Evolutionary conservation across 2,797 vertebrate species (phyloP).

Genomic region (Spheniscus humboldti): DNA sequence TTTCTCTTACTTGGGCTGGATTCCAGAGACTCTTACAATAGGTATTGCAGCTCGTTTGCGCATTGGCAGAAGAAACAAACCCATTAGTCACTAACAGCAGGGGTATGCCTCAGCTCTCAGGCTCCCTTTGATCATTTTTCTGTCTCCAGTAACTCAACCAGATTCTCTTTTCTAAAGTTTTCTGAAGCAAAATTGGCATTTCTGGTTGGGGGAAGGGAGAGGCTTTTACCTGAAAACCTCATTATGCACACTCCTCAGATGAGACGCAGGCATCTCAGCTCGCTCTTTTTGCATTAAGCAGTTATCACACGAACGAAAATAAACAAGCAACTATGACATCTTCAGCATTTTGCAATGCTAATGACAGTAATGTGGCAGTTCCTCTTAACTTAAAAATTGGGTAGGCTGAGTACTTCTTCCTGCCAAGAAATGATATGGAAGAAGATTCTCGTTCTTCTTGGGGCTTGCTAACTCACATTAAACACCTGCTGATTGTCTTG

Average conservation of each 20-base stretch:
- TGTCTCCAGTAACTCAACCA: slow-evolving; percentile 11
- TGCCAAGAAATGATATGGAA: background rate
- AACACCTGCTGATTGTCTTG: slow-evolving; percentile 31
- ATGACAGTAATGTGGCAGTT: background rate
- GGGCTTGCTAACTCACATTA: background rate
- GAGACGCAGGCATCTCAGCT: background rate
- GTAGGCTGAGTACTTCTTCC: background rate
- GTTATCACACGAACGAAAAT: background rate
- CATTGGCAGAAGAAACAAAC: slow-evolving; percentile 40
- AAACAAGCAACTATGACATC: background rate
- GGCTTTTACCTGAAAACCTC: slow-evolving; percentile 2
- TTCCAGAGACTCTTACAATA: slow-evolving; percentile 12
- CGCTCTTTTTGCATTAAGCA: background rate
- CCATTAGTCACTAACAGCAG: slow-evolving; percentile 56
- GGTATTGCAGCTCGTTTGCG: background rate
- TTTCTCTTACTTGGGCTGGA: background rate
- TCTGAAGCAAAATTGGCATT: slow-evolving; percentile 26
- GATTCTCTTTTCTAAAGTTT: slow-evolving; percentile 6
- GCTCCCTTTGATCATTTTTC: slow-evolving; percentile 47
- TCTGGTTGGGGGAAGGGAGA: background rate
- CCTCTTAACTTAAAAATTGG: background rate
- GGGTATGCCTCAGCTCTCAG: slow-evolving; percentile 9
- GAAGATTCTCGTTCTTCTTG: background rate
- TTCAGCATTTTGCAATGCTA: slow-evolving; percentile 1
- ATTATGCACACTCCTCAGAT: background rate